Conservation (phyloP, 2,888 invertebrate species). For the Hypena proboscidalis region DNA sequence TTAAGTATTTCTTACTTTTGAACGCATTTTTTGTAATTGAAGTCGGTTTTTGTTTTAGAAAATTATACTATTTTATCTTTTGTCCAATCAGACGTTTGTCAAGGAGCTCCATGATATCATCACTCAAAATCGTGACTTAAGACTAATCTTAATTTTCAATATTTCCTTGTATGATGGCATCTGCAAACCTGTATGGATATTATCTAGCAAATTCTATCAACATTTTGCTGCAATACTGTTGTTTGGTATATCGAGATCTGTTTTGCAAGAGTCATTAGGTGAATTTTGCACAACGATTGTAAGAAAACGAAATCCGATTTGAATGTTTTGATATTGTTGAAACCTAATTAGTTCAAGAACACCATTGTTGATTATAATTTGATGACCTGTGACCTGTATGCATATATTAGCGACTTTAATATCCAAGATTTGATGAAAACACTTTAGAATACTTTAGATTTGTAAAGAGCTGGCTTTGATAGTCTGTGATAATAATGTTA, state of each 20-base stretch:
- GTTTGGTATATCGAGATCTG: slow-evolving; percentile 25
- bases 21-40: too few species aligned
- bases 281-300: slow-evolving; percentile 33
- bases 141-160: slow-evolving; percentile 33
- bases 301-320: slow-evolving; percentile 32
- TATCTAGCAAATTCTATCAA: slow-evolving; percentile 16
- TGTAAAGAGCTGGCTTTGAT: background rate
- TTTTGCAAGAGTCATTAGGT: slow-evolving; percentile 38
- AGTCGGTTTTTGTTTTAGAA: too few species aligned
- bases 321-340: slow-evolving; percentile 20
- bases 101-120: slow-evolving; percentile 34
- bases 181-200: slow-evolving; percentile 19
- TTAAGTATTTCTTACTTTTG: too few species aligned
- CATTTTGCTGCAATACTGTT: slow-evolving; percentile 16
- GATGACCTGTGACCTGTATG: slow-evolving; percentile 23
- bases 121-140: slow-evolving; percentile 38
- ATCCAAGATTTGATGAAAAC: too few species aligned
- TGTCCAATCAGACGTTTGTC: slow-evolving; percentile 25
- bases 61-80: too few species aligned
- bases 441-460: too few species aligned
- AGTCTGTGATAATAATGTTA: too few species aligned
- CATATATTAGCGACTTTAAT: too few species aligned
- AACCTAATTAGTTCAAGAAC: slow-evolving; percentile 30
- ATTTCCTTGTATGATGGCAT: slow-evolving; percentile 35
- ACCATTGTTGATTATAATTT: slow-evolving; percentile 10